phyloP scores from a whole-genome alignment of 2,888 invertebrate genomes.

The Psylliodes chrysocephalus region DNA sequence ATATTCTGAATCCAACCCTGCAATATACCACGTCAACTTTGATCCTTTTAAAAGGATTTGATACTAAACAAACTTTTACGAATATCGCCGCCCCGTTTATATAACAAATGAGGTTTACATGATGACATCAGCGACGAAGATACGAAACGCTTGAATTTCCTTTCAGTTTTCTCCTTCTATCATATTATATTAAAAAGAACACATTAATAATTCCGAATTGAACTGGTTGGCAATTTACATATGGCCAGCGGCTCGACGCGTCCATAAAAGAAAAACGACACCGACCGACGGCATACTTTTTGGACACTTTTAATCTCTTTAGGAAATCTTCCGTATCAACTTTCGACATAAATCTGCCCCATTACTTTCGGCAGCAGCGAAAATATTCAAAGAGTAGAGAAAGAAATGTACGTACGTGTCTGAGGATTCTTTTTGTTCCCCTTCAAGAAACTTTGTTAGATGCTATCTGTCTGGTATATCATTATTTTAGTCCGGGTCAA shows the following conservation, averaged over 20 bases:
- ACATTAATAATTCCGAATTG: too few species aligned
- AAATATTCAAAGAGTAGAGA: conserved; percentile 14
- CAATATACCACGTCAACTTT: too few species aligned
- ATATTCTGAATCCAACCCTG: too few species aligned
- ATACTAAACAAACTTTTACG: too few species aligned
- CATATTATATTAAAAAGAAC: too few species aligned
- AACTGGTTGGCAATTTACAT: neutral
- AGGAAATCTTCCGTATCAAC: conserved; percentile 21
- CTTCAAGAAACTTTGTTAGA: neutral
- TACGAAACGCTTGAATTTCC: too few species aligned
- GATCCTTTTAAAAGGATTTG: too few species aligned
- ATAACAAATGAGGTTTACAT: too few species aligned
- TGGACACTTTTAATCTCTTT: conserved; percentile 12
- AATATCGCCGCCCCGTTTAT: too few species aligned
- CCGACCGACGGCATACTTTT: neutral
- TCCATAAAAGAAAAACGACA: neutral
- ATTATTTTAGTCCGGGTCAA: neutral
- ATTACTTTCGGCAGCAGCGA: conserved; percentile 16
- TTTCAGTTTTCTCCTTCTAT: too few species aligned
- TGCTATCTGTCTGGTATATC: neutral
- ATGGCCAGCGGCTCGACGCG: neutral
- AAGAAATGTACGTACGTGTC: conserved; percentile 4
- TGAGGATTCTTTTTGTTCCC: conserved; percentile 22
- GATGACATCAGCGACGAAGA: too few species aligned
- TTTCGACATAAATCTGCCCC: conserved; percentile 19